phyloP scores from a whole-genome alignment of 2,113 vertebrate species.

The Grammomys surdaster region DNA sequence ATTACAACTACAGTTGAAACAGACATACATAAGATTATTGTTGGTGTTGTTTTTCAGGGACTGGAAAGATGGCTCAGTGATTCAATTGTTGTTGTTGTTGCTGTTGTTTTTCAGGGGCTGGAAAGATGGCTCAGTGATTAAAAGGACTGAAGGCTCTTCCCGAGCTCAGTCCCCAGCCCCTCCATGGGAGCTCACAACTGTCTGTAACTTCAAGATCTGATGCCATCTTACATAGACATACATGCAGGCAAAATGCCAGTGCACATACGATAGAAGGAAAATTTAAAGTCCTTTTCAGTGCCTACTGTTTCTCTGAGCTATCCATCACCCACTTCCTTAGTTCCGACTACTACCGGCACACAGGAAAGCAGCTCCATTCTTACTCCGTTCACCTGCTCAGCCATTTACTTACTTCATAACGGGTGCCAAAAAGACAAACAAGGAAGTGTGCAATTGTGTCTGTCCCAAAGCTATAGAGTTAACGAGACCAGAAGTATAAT shows the following conservation, averaged over 20 bases:
- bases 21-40: not conserved
- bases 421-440: not conserved
- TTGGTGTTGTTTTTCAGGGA: not conserved
- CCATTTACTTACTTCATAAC: not conserved
- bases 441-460: not conserved
- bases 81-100: not conserved
- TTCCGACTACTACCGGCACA: constrained; percentile 21
- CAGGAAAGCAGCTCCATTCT: not conserved
- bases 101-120: not conserved
- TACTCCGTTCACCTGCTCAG: not conserved
- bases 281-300: not conserved
- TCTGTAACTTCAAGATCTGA: too few relatives aligned
- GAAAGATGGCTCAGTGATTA: not conserved
- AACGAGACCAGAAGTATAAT: not conserved
- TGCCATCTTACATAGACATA: too few relatives aligned
- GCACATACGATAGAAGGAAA: not conserved
- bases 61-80: not conserved
- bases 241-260: not conserved
- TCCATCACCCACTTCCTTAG: constrained; percentile 59
- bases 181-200: too few relatives aligned
- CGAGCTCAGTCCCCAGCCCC: too few relatives aligned
- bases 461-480: not conserved
- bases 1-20: constrained; percentile 45
- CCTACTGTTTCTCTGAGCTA: constrained; percentile 54
- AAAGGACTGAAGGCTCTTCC: too few relatives aligned